phyloP scores from a whole-genome alignment of 2,797 vertebrate genomes.

The Catostomus latipinnis region DNA sequence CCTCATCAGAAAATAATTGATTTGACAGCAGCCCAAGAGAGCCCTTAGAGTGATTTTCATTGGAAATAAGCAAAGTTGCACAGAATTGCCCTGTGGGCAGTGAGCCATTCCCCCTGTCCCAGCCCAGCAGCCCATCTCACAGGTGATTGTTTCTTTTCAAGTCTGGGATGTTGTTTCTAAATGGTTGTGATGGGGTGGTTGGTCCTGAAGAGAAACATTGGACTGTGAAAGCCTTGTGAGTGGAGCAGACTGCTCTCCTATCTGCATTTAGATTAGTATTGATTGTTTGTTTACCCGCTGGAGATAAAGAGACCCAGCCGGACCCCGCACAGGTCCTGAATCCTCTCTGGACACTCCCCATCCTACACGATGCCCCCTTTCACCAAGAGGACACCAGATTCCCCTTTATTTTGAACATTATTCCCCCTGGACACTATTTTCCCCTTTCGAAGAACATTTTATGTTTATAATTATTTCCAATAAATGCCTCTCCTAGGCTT shows the following conservation, averaged over 20 bases:
- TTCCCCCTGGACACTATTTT: no score
- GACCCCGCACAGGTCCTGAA: no score
- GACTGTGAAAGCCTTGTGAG: neutral
- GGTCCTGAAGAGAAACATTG: conserved; percentile 12
- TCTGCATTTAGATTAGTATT: conserved; percentile 96
- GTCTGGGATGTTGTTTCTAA: conserved; percentile 48
- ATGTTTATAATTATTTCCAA: no score
- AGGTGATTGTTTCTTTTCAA: conserved; percentile 71
- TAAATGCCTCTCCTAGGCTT: no score
- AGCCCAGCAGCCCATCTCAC: neutral
- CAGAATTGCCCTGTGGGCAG: conserved; percentile 21
- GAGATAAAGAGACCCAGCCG: conserved; percentile 61
- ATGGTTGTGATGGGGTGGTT: conserved; percentile 57
- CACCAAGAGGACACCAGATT: no score
- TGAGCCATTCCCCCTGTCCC: conserved; percentile 8
- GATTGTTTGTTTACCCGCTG: conserved; percentile 91
- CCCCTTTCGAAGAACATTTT: no score
- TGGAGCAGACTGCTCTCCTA: conserved; percentile 73
- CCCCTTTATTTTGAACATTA: no score
- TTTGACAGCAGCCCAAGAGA: conserved; percentile 17
- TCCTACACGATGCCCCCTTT: no score
- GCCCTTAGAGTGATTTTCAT: conserved; percentile 27
- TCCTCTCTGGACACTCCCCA: no score
- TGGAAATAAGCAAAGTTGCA: conserved; percentile 14
- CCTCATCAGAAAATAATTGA: conserved; percentile 6